Base-by-base conservation (phyloP, 2,113 vertebrate species). In the Copsychus sechellarum region DNA sequence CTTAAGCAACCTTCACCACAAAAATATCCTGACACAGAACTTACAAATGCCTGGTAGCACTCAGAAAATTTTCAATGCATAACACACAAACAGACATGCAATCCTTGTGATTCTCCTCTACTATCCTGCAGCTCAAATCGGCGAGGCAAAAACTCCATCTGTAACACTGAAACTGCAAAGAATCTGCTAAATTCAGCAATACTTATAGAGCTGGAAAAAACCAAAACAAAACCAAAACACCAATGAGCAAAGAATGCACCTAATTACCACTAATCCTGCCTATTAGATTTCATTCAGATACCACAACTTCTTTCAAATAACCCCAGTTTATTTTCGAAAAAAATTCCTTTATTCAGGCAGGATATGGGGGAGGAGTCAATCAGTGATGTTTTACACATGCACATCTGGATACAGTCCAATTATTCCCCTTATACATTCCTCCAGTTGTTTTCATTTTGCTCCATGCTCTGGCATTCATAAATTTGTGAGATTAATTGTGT, bases 381-480 rank as follows among this genome's bases (percentile, higher is more conserved):
- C 62, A 34, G 96, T 97, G 98, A 98, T 98, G 98, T 94, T 97
- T 98, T 97, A 97, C 97, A 98, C 97, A 98, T 98, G 97, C 97
- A 98, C 97, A 97, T 98, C 97, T 98, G 97, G 98, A 97, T 86
- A 96, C 77, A 81, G 97, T 97, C 97, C 98, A 98, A 76, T 97
- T 96, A 97, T 97, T 97, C 96, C 95, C 95, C 97, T 98, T 97
- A 97, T 97, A 98, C 98, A 98, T 98, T 98, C 96, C 95, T 97
- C 97, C 97, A 97, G 97, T 97, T 98, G 97, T 98, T 98, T 98
- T 98, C 97, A 97, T 98, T 98, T 98, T 98, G 97, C 96, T 98
- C 91, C 96, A 95, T 95, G 97, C 97, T 97, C 97, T 98, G 97
- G 98, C 97, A 97, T 98, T 98, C 97, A 98, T 98, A 98, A 97